Percentiles rank a stretch among this genome's conserved stretches.
Evolutionary conservation across 2,888 invertebrate species (phyloP).

Genomic region (Lottia scabra): DNA sequence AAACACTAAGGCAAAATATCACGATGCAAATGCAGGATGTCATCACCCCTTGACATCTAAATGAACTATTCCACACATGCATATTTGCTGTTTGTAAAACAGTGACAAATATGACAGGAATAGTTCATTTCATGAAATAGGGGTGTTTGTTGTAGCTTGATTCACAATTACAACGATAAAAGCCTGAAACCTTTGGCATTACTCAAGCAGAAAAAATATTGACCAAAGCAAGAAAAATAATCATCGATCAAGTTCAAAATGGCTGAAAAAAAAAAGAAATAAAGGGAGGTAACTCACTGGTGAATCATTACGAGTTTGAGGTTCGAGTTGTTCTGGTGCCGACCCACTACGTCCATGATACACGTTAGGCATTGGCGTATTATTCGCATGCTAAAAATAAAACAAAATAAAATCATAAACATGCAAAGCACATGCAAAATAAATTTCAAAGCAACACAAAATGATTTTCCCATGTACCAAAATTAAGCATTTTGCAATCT

Average conservation of each 20-base stretch:
- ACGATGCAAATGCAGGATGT: no score
- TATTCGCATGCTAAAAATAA: not conserved
- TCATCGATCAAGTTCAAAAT: not conserved
- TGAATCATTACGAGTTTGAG: constrained; percentile 23
- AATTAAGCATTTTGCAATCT: no score
- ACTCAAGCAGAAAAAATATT: not conserved
- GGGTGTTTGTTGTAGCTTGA: no score
- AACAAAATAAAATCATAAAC: not conserved
- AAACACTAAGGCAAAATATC: no score
- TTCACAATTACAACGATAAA: no score
- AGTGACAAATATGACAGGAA: no score
- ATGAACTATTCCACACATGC: no score
- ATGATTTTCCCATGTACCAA: no score
- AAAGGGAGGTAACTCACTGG: not conserved
- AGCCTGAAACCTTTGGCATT: no score
- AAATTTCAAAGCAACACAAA: not conserved
- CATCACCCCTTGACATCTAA: no score
- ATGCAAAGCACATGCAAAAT: not conserved
- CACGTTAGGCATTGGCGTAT: not conserved
- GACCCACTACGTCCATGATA: constrained; percentile 44
- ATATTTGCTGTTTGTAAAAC: no score
- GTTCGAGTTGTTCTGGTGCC: constrained; percentile 39
- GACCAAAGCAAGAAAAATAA: not conserved
- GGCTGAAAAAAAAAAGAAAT: not conserved
- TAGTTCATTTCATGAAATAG: no score